Percentiles rank a stretch among this genome's conserved stretches.
Conservation (phyloP, 1,140 invertebrate species). For the Bombus difficillimus region DNA sequence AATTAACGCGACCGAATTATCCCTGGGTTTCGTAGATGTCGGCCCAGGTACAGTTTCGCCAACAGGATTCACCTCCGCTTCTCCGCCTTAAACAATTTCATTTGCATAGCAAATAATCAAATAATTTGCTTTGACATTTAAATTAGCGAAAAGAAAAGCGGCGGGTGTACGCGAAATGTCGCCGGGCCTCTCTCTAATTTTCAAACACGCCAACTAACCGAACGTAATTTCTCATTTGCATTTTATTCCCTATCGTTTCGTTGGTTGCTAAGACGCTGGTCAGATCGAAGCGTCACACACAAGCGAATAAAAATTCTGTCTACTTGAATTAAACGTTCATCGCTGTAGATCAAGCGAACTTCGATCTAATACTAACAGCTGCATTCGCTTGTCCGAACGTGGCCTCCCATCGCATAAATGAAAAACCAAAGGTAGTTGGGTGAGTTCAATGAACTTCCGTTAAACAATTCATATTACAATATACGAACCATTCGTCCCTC, state of each 20-base stretch:
- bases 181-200: slow-evolving; percentile 69
- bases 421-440: no score
- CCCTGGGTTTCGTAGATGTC: slow-evolving; percentile 54
- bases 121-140: slow-evolving; percentile 82
- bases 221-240: slow-evolving; percentile 71
- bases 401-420: no score
- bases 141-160: slow-evolving; percentile 72
- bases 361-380: no score
- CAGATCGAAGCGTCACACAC: neutral
- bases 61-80: slow-evolving; percentile 57
- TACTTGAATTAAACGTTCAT: no score
- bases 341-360: no score
- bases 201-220: slow-evolving; percentile 71
- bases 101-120: slow-evolving; percentile 82
- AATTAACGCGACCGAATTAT: slow-evolving; percentile 74
- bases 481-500: no score
- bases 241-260: slow-evolving; percentile 1
- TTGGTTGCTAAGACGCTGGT: neutral
- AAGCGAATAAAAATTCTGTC: neutral
- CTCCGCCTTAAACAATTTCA: slow-evolving; percentile 81
- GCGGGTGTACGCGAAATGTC: slow-evolving; percentile 40
- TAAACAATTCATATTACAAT: no score
- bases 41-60: slow-evolving; percentile 41
- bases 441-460: no score
- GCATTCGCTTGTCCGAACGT: neutral